Percentiles rank a stretch among this genome's conserved stretches.
These are phyloP conservation scores for Tupaia chinensis DNA, from an alignment of 2,113 vertebrate genomes.

Conservation along the genomic window DNA sequence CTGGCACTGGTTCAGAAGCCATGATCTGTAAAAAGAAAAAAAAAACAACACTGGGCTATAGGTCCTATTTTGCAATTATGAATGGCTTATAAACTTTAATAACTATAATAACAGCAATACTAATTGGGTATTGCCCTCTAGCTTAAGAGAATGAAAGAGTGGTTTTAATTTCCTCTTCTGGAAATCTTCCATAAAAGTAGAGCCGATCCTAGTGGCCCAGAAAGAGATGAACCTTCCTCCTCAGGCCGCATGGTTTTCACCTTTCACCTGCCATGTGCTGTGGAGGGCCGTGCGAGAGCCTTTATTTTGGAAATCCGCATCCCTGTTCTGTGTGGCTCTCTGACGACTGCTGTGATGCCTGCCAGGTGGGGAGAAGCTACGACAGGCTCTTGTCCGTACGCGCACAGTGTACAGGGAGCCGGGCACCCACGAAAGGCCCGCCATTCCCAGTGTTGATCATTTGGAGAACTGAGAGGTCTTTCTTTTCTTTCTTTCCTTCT, in stretches of 20 bases:
- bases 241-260: accelerated
- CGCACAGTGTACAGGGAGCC: accelerated
- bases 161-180: constrained; percentile 50
- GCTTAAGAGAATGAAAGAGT: background rate
- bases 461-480: background rate
- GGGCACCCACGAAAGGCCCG: background rate
- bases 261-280: accelerated
- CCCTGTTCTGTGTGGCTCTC: background rate
- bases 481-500: background rate
- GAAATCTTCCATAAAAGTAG: background rate
- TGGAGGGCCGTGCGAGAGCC: accelerated
- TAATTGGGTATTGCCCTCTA: constrained; percentile 7
- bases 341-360: background rate
- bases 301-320: background rate
- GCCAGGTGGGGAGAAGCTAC: too few relatives aligned
- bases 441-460: background rate
- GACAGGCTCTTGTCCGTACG: background rate
- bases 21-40: background rate
- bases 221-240: background rate
- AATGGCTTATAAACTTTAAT: constrained; percentile 40
- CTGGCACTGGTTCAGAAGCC: background rate
- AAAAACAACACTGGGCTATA: background rate
- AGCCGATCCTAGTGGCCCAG: background rate
- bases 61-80: constrained; percentile 31
- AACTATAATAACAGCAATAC: background rate